These are phyloP conservation scores for Pangasianodon hypophthalmus DNA, from an alignment of 2,113 vertebrate species.

Conservation along the genomic window DNA sequence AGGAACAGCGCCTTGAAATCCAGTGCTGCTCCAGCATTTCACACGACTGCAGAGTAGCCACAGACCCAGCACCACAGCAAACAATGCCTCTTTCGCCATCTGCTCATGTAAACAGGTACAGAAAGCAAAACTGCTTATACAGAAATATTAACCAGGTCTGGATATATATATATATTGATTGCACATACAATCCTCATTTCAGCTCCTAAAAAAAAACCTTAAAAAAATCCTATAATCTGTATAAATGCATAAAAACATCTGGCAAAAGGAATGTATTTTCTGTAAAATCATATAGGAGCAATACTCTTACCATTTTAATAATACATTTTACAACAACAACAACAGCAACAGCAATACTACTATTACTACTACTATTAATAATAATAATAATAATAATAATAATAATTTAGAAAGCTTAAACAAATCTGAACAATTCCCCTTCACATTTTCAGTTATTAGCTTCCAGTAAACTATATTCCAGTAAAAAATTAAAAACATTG, in stretches of 20 bases:
- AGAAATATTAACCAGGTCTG: neutral
- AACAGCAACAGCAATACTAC: neutral
- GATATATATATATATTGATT: neutral
- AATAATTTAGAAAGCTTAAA: neutral
- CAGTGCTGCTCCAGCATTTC: slow-evolving; percentile 71
- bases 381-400: neutral
- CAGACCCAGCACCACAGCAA: slow-evolving; percentile 68
- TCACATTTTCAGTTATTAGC: neutral
- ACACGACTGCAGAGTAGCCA: slow-evolving; percentile 72
- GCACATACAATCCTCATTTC: neutral
- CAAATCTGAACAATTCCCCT: neutral
- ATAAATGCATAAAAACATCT: neutral
- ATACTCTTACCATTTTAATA: neutral
- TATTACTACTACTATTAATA: neutral
- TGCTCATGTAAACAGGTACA: slow-evolving; percentile 47
- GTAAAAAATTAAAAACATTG: neutral
- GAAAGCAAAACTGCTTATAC: slow-evolving; percentile 9
- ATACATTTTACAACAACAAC: neutral
- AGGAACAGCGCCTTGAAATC: slow-evolving; percentile 83
- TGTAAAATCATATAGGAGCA: neutral
- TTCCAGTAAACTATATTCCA: neutral
- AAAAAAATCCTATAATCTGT: neutral
- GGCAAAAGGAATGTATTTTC: neutral
- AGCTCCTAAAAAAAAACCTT: neutral
- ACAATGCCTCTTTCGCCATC: slow-evolving; percentile 76